These are phyloP conservation scores for Drosophila obscura DNA, from an alignment of 1,140 invertebrate species.

Conservation along the genomic window DNA sequence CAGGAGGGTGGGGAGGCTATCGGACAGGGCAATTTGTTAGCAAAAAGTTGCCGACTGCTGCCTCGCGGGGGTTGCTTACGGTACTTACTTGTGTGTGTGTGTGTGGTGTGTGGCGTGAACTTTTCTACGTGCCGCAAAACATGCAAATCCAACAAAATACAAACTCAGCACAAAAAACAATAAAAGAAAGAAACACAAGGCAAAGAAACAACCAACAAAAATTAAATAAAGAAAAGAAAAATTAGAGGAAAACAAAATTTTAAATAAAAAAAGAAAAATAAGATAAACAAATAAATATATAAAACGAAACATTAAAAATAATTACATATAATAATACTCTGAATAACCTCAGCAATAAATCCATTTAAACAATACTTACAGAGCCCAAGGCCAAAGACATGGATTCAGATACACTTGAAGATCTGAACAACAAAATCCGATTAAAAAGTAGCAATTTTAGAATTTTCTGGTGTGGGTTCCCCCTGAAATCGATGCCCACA, in stretches of 20 bases:
- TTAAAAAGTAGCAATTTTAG: too few relatives aligned
- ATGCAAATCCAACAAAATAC: slow-evolving; percentile 50
- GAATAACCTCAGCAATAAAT: too few relatives aligned
- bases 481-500: too few relatives aligned
- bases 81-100: slow-evolving; percentile 12
- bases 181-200: background rate
- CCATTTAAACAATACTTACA: too few relatives aligned
- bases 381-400: too few relatives aligned
- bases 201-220: slow-evolving; percentile 21
- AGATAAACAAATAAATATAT: slow-evolving; percentile 10
- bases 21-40: slow-evolving; percentile 63
- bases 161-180: slow-evolving; percentile 21
- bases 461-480: too few relatives aligned
- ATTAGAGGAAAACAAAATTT: slow-evolving; percentile 22
- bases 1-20: slow-evolving; percentile 24
- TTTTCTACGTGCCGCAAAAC: slow-evolving; percentile 54
- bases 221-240: slow-evolving; percentile 23
- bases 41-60: slow-evolving; percentile 34
- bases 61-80: slow-evolving; percentile 35
- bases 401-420: too few relatives aligned
- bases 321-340: background rate
- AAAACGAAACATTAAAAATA: background rate
- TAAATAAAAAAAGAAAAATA: slow-evolving; percentile 10
- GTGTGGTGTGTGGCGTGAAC: slow-evolving; percentile 6
- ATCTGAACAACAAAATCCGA: too few relatives aligned